These are phyloP conservation scores for Zophobas atratus DNA, from an alignment of 1,140 invertebrate species.

Conservation along the genomic window DNA sequence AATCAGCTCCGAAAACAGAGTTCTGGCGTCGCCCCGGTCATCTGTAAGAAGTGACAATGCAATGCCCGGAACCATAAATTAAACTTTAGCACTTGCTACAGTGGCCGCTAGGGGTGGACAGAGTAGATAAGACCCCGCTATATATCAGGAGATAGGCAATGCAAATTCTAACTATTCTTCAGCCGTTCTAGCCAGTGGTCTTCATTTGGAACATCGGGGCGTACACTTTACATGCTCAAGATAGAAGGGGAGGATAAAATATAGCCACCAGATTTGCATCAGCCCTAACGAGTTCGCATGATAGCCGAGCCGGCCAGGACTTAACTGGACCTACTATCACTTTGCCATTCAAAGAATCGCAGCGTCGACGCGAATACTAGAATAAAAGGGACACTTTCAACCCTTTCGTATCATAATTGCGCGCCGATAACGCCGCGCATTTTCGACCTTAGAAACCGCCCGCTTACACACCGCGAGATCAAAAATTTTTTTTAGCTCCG, in stretches of 20 bases:
- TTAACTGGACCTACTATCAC: constrained; percentile 33
- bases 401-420: constrained; percentile 1
- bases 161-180: constrained; percentile 57
- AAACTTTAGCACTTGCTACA: constrained; percentile 66
- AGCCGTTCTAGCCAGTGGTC: constrained; percentile 46
- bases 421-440: background rate
- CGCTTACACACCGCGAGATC: background rate
- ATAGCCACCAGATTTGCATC: constrained; percentile 58
- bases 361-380: background rate
- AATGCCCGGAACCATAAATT: constrained; percentile 64
- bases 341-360: constrained; percentile 38
- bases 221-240: constrained; percentile 54
- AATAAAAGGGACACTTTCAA: constrained; percentile 16
- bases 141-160: constrained; percentile 56
- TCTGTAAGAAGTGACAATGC: constrained; percentile 67
- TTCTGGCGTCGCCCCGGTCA: constrained; percentile 54
- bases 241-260: constrained; percentile 59
- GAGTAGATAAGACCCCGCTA: constrained; percentile 62
- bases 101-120: constrained; percentile 64
- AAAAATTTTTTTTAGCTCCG: background rate
- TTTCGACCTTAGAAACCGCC: background rate
- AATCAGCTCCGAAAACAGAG: background rate
- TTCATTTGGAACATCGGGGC: constrained; percentile 49
- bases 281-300: constrained; percentile 46
- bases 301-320: constrained; percentile 30